phyloP scores from a whole-genome alignment of 2,888 invertebrate species.

The Sceliomorpha sp. region DNA sequence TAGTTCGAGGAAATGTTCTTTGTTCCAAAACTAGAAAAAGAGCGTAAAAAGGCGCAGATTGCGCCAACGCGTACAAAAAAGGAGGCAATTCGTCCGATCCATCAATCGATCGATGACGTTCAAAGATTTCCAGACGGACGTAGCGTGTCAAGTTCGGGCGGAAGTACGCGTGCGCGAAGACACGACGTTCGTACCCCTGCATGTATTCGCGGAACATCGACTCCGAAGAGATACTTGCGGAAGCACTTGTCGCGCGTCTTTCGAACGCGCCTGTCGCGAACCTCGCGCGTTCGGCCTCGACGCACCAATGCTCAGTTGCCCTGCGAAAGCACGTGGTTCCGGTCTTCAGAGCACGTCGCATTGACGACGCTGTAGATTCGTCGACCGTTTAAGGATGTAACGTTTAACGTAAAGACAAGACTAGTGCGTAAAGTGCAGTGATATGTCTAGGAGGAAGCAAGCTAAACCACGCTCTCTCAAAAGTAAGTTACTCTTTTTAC shows the following conservation, averaged over 20 bases:
- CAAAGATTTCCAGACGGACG: conserved; percentile 13
- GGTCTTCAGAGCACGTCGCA: conserved; percentile 2
- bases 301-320: conserved; percentile 14
- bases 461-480: conserved; percentile 81
- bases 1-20: too few relatives aligned
- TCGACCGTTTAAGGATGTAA: conserved; percentile 4
- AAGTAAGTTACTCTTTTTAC: conserved; percentile 76
- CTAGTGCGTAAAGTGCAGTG: conserved; percentile 55
- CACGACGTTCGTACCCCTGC: too few relatives aligned
- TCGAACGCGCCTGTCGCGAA: conserved; percentile 64
- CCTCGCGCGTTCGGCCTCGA: conserved; percentile 14
- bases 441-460: conserved; percentile 81
- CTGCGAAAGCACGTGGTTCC: conserved; percentile 57
- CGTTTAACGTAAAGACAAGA: background rate
- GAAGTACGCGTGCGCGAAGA: conserved; percentile 56
- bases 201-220: conserved; percentile 54
- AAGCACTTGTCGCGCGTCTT: conserved; percentile 74
- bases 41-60: too few relatives aligned
- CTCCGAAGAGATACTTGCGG: conserved; percentile 43
- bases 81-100: background rate
- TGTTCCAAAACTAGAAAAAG: too few relatives aligned
- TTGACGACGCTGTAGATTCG: background rate
- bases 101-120: background rate
- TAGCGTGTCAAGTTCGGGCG: conserved; percentile 23
- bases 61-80: too few relatives aligned